A percentile compares a stretch with the other conserved stretches of the same genome.
Conservation (phyloP, 2,888 invertebrate species). For the Sphaerophoria rueppellii region DNA sequence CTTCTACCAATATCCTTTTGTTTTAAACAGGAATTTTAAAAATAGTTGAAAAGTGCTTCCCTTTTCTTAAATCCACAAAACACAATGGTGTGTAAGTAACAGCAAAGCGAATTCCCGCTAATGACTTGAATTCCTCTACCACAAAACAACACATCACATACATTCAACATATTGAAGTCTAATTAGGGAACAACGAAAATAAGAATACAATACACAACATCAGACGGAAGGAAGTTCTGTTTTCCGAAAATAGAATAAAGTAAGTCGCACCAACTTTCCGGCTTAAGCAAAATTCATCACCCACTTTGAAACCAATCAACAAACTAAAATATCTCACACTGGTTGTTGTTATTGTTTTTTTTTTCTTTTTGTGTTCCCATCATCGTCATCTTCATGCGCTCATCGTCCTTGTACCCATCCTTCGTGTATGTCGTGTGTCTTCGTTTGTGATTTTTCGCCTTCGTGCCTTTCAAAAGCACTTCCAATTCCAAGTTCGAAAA, state of each 20-base stretch:
- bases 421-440: constrained; percentile 17
- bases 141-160: too few species aligned
- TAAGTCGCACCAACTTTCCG: constrained; percentile 42
- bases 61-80: too few species aligned
- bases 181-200: background rate
- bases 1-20: too few species aligned
- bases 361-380: background rate
- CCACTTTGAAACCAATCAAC: constrained; percentile 65
- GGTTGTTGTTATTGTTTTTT: constrained; percentile 7
- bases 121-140: too few species aligned
- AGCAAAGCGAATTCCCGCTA: too few species aligned
- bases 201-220: background rate
- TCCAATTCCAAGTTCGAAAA: constrained; percentile 22
- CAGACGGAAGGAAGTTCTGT: background rate
- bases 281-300: constrained; percentile 57
- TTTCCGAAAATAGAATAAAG: constrained; percentile 3
- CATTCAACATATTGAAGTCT: background rate
- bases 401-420: background rate
- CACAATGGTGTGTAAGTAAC: too few species aligned
- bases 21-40: too few species aligned
- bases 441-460: constrained; percentile 65
- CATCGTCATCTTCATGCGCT: background rate
- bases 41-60: too few species aligned
- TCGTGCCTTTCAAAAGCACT: constrained; percentile 61
- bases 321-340: constrained; percentile 50